Evolutionary conservation across 2,113 vertebrate genomes (phyloP).

Genomic region (Pampusana beccarii): DNA sequence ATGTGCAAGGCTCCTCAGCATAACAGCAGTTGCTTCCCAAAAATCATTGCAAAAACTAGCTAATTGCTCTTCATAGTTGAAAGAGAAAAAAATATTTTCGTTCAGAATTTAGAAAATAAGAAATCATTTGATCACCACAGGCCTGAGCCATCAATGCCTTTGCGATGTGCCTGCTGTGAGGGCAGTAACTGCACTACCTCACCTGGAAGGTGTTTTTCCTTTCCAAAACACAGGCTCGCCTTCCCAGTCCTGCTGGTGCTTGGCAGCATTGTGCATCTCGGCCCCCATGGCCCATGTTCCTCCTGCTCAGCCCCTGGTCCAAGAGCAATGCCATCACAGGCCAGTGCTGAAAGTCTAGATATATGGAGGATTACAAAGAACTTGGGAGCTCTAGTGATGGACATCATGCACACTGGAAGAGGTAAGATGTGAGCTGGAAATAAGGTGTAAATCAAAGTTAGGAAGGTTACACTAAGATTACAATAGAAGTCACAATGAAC

Average conservation of each 20-base stretch:
- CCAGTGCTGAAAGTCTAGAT: neutral
- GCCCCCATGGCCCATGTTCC: fast-evolving
- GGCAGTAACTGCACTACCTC: neutral
- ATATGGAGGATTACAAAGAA: neutral
- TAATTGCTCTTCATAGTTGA: neutral
- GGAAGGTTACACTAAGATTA: neutral
- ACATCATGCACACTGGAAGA: neutral
- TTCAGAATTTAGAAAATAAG: neutral
- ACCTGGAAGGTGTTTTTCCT: neutral
- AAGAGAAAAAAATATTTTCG: neutral
- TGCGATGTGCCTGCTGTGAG: neutral
- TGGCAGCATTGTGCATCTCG: fast-evolving
- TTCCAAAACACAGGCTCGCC: neutral
- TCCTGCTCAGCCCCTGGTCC: neutral
- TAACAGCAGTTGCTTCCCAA: neutral
- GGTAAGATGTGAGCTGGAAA: neutral
- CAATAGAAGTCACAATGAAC: neutral
- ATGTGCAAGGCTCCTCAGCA: neutral
- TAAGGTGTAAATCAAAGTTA: neutral
- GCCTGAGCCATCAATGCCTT: neutral
- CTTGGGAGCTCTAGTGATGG: neutral
- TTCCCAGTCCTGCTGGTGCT: neutral
- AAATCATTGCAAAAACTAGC: neutral
- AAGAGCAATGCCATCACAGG: too few species aligned
- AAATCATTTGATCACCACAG: neutral